phyloP scores from a whole-genome alignment of 2,113 vertebrate species.

The Microtus ochrogaster region DNA sequence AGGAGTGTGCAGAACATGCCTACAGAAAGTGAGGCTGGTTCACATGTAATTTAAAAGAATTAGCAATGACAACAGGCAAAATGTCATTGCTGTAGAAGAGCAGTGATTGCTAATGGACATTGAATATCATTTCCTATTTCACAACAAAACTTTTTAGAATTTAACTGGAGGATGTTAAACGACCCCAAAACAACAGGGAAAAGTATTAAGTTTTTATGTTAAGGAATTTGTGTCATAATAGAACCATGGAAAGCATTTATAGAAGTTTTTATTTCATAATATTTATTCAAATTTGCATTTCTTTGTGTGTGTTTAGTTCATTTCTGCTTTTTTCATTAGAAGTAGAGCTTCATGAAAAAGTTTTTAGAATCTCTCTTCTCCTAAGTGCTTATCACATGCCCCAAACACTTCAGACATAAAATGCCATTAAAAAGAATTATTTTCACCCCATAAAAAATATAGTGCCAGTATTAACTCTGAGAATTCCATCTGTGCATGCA shows the following conservation, averaged over 20 bases:
- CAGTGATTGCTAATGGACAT: neutral
- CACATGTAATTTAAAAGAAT: neutral
- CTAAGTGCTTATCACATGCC: too few relatives aligned
- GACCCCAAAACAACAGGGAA: neutral
- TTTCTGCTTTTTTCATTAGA: too few relatives aligned
- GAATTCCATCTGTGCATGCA: neutral
- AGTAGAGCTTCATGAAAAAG: too few relatives aligned
- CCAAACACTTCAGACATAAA: too few relatives aligned
- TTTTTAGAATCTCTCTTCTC: too few relatives aligned
- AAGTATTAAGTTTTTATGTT: neutral
- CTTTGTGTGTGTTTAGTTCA: too few relatives aligned
- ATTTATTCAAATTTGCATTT: too few relatives aligned
- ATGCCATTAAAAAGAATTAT: too few relatives aligned
- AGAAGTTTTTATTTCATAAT: too few relatives aligned
- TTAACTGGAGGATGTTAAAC: neutral
- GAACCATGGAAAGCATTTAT: neutral
- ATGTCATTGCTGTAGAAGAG: neutral
- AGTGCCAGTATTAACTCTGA: neutral
- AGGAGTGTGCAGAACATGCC: neutral
- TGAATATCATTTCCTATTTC: neutral
- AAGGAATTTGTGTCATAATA: neutral
- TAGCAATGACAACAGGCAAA: neutral
- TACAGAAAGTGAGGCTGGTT: neutral
- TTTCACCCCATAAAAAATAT: too few relatives aligned
- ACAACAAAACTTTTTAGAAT: constrained; percentile 3